Evolutionary conservation across 2,797 vertebrate genomes (phyloP).

Genomic region (Liasis olivaceus): DNA sequence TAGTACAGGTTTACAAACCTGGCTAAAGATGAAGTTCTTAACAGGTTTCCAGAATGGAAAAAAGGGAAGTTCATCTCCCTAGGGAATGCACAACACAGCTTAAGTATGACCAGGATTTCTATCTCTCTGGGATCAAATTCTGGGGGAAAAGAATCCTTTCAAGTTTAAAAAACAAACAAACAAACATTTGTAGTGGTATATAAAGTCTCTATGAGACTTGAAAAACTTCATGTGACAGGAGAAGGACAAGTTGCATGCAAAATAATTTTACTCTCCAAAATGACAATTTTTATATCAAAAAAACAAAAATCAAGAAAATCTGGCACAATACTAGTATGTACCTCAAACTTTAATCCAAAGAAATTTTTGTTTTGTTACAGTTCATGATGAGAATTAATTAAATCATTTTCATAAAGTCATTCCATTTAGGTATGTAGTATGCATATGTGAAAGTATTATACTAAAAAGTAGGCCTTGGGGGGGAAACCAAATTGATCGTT

Average conservation of each 20-base stretch:
- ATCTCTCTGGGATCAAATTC: not conserved
- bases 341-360: constrained; percentile 24
- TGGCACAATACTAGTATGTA: not conserved
- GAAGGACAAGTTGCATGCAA: not conserved
- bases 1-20: not conserved
- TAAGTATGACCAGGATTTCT: not conserved
- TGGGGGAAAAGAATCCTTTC: not conserved
- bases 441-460: constrained; percentile 44
- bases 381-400: constrained; percentile 46
- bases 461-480: constrained; percentile 52
- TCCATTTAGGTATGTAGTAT: constrained; percentile 39
- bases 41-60: not conserved
- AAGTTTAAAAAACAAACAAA: not conserved
- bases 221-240: not conserved
- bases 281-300: not conserved
- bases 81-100: not conserved
- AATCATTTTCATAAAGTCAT: constrained; percentile 47
- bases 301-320: not conserved
- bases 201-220: not conserved
- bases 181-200: not conserved
- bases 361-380: constrained; percentile 41
- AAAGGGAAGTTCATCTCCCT: not conserved
- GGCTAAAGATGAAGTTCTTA: not conserved
- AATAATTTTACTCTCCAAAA: not conserved
- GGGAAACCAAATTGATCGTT: constrained; percentile 46